These are phyloP conservation scores for Pseudococcus viburni DNA, from an alignment of 2,888 invertebrate genomes.

Conservation along the genomic window DNA sequence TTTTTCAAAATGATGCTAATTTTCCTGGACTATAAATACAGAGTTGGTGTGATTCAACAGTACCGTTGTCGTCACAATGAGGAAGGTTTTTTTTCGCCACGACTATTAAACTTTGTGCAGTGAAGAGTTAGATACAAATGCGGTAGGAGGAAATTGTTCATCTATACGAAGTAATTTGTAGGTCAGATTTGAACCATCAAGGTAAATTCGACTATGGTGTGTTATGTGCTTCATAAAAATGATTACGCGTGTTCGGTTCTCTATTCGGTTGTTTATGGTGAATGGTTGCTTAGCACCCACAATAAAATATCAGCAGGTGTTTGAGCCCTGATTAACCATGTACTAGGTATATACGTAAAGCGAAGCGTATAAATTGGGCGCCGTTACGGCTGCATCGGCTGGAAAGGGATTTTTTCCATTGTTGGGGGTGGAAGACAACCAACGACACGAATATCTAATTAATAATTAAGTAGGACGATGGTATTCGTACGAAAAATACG, in stretches of 20 bases:
- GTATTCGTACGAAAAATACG: background rate
- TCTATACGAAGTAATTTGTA: background rate
- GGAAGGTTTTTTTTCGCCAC: background rate
- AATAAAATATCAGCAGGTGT: slow-evolving; percentile 53
- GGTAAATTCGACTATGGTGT: background rate
- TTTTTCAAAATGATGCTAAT: no score
- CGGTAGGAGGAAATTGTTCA: background rate
- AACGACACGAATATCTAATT: slow-evolving; percentile 9
- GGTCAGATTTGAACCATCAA: slow-evolving; percentile 34
- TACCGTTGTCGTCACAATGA: background rate
- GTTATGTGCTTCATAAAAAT: background rate
- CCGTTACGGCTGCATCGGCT: background rate
- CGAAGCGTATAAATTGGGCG: slow-evolving; percentile 17
- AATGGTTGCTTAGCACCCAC: slow-evolving; percentile 44
- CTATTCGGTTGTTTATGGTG: slow-evolving; percentile 12
- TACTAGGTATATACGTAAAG: background rate
- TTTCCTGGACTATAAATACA: no score
- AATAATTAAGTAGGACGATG: background rate
- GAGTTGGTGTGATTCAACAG: no score
- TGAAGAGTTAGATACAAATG: background rate
- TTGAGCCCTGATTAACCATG: slow-evolving; percentile 26
- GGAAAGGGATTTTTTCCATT: background rate
- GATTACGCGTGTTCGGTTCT: background rate
- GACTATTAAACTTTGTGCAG: background rate
- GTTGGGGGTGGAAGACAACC: background rate